phyloP scores from a whole-genome alignment of 2,113 vertebrate species.

The Phaethornis superciliosus region DNA sequence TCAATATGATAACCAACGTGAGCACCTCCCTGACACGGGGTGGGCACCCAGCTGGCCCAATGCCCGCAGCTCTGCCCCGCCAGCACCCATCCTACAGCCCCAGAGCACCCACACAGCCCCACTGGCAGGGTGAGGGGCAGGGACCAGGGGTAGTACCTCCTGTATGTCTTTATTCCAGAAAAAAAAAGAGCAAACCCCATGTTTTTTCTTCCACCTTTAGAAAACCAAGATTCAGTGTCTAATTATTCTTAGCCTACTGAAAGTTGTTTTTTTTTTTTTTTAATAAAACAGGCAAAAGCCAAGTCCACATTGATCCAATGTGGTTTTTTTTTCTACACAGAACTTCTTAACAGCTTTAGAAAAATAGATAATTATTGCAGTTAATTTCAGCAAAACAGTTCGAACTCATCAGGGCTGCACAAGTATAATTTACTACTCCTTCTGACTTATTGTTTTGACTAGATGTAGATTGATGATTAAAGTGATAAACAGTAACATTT shows the following conservation, averaged over 20 bases:
- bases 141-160: neutral
- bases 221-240: neutral
- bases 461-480: conserved; percentile 83
- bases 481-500: conserved; percentile 82
- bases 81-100: too few relatives aligned
- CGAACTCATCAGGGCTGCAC: conserved; percentile 82
- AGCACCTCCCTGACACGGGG: neutral
- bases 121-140: neutral
- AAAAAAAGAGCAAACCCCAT: neutral
- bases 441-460: conserved; percentile 86
- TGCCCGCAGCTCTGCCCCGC: neutral
- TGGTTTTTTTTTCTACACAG: conserved; percentile 20
- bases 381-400: conserved; percentile 86
- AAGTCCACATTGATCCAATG: conserved; percentile 30
- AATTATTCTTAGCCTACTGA: conserved; percentile 10
- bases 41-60: accelerated
- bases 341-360: conserved; percentile 79
- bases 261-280: conserved; percentile 29
- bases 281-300: conserved; percentile 43
- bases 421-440: conserved; percentile 84
- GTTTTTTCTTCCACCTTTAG: neutral
- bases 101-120: neutral
- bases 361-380: conserved; percentile 82
- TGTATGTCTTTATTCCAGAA: neutral
- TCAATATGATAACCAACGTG: accelerated